A percentile compares a stretch with the other conserved stretches of the same genome.
Conservation (phyloP, 2,113 vertebrate genomes). For the Zingel zingel region DNA sequence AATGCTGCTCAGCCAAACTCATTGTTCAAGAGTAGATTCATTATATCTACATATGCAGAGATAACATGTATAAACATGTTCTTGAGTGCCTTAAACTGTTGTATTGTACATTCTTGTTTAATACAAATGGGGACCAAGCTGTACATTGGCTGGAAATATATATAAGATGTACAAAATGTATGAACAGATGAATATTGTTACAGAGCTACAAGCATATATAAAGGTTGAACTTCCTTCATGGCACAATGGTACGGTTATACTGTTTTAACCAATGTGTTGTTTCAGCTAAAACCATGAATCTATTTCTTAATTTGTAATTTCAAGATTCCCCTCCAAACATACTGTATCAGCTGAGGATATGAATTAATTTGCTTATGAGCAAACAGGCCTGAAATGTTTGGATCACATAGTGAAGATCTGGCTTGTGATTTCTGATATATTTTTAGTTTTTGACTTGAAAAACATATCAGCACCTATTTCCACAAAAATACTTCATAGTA, state of each 20-base stretch:
- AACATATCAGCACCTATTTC: neutral
- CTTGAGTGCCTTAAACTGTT: conserved; percentile 12
- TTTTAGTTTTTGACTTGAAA: neutral
- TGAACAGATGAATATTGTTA: conserved; percentile 38
- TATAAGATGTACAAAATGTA: conserved; percentile 3
- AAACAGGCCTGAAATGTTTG: neutral
- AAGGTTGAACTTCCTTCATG: conserved; percentile 17
- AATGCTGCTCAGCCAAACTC: conserved; percentile 70
- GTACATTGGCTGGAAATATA: conserved; percentile 9
- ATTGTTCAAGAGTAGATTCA: conserved; percentile 45
- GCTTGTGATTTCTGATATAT: neutral
- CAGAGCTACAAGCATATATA: neutral
- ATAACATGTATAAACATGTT: conserved; percentile 5
- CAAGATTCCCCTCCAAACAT: neutral
- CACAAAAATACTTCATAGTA: too few relatives aligned
- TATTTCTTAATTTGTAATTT: neutral
- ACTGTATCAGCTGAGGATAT: neutral
- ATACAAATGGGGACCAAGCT: conserved; percentile 10
- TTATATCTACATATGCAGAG: neutral
- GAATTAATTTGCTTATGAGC: neutral
- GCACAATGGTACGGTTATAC: neutral
- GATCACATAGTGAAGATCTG: neutral
- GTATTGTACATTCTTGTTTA: conserved; percentile 31
- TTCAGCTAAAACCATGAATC: neutral
- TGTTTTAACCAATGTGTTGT: neutral